Evolutionary conservation across 2,888 invertebrate species (phyloP).

Genomic region (Cordilura impudica): DNA sequence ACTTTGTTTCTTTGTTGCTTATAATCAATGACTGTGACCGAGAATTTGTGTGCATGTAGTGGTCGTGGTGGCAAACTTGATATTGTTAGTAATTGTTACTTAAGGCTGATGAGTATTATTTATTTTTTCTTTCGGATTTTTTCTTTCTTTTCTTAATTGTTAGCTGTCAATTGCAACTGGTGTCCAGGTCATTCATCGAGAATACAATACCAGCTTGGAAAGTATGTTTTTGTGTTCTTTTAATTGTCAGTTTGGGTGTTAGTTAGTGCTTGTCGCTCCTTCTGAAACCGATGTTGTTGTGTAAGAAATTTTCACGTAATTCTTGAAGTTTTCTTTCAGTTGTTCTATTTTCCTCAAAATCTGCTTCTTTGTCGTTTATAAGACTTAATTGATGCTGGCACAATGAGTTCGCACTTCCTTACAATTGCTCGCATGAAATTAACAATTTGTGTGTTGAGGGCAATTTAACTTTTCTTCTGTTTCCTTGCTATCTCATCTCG

Average conservation of each 20-base stretch:
- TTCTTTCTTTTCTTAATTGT: conserved; percentile 27
- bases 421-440: conserved; percentile 51
- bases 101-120: conserved; percentile 40
- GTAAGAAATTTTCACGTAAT: conserved; percentile 34
- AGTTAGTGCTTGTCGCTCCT: background rate
- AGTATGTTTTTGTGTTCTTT: background rate
- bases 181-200: background rate
- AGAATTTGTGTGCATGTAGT: conserved; percentile 10
- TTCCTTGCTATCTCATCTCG: conserved; percentile 19
- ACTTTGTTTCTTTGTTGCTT: conserved; percentile 17
- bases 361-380: background rate
- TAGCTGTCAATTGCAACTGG: conserved; percentile 58
- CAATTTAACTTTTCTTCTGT: background rate
- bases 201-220: background rate
- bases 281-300: background rate
- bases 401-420: conserved; percentile 50
- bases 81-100: conserved; percentile 43
- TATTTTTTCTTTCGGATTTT: background rate
- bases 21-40: conserved; percentile 27
- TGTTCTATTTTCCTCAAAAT: background rate
- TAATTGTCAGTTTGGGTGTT: conserved; percentile 12
- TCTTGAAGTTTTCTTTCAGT: conserved; percentile 13
- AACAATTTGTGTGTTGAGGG: conserved; percentile 43
- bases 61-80: background rate
- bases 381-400: conserved; percentile 49